Evolutionary conservation across 2,888 invertebrate species (phyloP), one percentile per base, ranked within the genome.

Genomic region (Ditula angustiorana): DNA sequence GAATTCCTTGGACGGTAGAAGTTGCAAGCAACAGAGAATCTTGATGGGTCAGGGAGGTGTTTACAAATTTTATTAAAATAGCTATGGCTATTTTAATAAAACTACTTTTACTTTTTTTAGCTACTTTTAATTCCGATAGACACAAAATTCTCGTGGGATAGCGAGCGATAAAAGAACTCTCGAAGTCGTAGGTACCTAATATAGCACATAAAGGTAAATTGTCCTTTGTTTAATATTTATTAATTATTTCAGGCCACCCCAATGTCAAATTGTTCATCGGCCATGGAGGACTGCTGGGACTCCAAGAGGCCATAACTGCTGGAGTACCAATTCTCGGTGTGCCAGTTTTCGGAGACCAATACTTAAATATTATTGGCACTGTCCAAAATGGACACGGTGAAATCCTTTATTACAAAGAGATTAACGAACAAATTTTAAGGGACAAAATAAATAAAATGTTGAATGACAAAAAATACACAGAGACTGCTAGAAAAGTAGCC

Each of bases 341-440:
- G 19, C 92, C 92, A 0, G 74, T 92, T 7, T 90, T 80, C 56
- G 89, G 84, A 0, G 92, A 92, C 73, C 92, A 92, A 71, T 83
- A 82, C 69, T 78, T 85, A 56, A 91, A 93, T 62, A 78, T 86
- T 0, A 70, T 83, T 1, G 83, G 64, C 60, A 81, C 86, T 0
- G 81, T 81, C 4, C 77, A 82, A 5, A 80, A 78, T 21, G 91
- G 90, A 2, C 86, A 83, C 63, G 92, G 87, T 0, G 78, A 84
- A 7, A 78, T 80, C 0, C 33, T 90, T 23, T 68, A 77, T 7
- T 90, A 87, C 66, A 53, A 68, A 49, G 62, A 67, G 16, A 71
- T 93, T 1, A 85, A 83, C 0, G 80, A 80, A 35, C 75, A 84
- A 11, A 78, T 77, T 5, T 62, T 93, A 41, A 75, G 81, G 1